A percentile compares a stretch with the other conserved stretches of the same genome.
These are phyloP conservation scores for Lasioglossum zephyrum DNA, from an alignment of 2,888 invertebrate species.

Conservation along the genomic window DNA sequence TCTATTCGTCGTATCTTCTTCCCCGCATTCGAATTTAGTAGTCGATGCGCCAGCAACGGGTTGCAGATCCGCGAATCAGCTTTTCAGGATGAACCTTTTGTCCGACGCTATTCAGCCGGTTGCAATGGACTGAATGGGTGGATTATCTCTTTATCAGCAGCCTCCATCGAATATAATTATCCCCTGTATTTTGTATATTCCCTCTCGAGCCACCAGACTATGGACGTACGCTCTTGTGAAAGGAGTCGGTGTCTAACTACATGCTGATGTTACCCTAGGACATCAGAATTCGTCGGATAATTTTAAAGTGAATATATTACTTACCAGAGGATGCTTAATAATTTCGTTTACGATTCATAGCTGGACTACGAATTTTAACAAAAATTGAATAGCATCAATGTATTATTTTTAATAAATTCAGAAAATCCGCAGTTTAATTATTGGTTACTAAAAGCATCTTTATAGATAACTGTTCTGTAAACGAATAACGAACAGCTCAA, in stretches of 20 bases:
- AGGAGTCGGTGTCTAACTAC: background rate
- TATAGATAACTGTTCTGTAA: too few species aligned
- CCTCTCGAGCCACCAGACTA: background rate
- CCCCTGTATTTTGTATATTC: background rate
- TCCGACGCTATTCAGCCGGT: background rate
- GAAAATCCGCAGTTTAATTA: too few species aligned
- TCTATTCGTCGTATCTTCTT: background rate
- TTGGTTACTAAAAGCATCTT: too few species aligned
- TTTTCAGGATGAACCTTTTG: background rate
- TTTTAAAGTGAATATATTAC: background rate
- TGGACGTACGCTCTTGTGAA: background rate
- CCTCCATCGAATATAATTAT: background rate
- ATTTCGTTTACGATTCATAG: background rate
- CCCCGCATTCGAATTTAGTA: conserved; percentile 11
- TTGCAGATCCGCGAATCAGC: background rate
- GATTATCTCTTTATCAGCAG: background rate
- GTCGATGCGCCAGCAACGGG: background rate
- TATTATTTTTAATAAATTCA: background rate
- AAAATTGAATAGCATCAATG: background rate
- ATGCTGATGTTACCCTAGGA: background rate
- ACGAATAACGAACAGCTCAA: too few species aligned
- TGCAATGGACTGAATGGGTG: background rate
- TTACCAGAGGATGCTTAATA: background rate
- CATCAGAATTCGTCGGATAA: background rate
- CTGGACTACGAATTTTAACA: too few species aligned